Evolutionary conservation across 1,140 invertebrate genomes (phyloP).

Genomic region (Maconellicoccus hirsutus): DNA sequence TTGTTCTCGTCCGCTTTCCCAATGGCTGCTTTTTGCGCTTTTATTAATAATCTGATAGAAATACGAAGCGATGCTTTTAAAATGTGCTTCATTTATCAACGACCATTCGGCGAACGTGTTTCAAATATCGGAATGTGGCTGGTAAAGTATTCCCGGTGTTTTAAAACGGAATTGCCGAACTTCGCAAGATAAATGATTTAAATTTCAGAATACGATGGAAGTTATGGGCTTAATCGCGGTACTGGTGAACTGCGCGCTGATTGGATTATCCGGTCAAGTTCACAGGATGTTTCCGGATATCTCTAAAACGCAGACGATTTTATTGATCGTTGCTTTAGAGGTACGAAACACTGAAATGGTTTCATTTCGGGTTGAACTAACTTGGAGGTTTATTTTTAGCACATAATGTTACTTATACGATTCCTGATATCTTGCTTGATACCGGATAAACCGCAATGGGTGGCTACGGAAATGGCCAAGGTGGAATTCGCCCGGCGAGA

Average conservation of each 20-base stretch:
- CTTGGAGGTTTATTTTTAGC: slow-evolving; percentile 43
- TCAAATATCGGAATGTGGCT: slow-evolving; percentile 95
- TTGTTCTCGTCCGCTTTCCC: slow-evolving; percentile 94
- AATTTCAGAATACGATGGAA: slow-evolving; percentile 72
- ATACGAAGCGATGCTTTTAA: slow-evolving; percentile 93
- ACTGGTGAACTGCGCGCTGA: slow-evolving; percentile 86
- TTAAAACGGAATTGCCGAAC: neutral
- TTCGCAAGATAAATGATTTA: neutral
- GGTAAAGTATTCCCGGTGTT: slow-evolving; percentile 39
- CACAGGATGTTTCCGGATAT: slow-evolving; percentile 77
- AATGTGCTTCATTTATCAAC: slow-evolving; percentile 82
- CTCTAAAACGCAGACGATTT: slow-evolving; percentile 69
- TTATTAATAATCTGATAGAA: slow-evolving; percentile 89
- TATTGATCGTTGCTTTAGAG: slow-evolving; percentile 75
- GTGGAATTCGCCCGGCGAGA: slow-evolving; percentile 66
- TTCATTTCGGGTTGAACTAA: neutral
- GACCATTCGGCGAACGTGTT: slow-evolving; percentile 84
- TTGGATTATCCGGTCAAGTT: slow-evolving; percentile 82
- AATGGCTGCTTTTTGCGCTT: slow-evolving; percentile 79
- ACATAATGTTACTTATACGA: slow-evolving; percentile 73
- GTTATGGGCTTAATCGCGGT: slow-evolving; percentile 87
- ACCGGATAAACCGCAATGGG: slow-evolving; percentile 82
- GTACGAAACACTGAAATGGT: slow-evolving; percentile 35
- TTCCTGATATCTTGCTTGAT: slow-evolving; percentile 72
- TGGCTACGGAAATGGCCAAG: slow-evolving; percentile 78